Conservation (phyloP, 1,140 invertebrate species). For the Limonius californicus region DNA sequence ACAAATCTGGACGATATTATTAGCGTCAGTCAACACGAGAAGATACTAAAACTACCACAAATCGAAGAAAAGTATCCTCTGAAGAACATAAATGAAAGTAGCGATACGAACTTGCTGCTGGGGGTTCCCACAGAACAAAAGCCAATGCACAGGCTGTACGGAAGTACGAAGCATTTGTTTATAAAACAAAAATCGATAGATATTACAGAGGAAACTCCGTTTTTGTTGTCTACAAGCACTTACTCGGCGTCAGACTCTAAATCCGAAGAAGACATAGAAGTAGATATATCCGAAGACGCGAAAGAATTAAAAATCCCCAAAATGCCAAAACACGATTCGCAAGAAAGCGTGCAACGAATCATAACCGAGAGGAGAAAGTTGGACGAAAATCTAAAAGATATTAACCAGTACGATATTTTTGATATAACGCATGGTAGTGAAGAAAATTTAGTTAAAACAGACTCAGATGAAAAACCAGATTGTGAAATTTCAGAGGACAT, state of each 20-base stretch:
- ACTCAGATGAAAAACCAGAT: constrained; percentile 20
- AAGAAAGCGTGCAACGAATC: constrained; percentile 45
- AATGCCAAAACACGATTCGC: constrained; percentile 40
- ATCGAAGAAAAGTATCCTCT: constrained; percentile 25
- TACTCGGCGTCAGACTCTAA: background rate
- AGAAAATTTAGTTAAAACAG: constrained; percentile 33
- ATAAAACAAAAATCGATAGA: constrained; percentile 42
- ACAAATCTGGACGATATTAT: constrained; percentile 37
- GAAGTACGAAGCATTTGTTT: constrained; percentile 47
- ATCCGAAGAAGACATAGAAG: constrained; percentile 15
- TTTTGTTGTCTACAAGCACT: constrained; percentile 26
- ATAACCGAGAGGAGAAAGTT: constrained; percentile 42
- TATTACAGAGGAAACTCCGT: constrained; percentile 41
- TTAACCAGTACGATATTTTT: constrained; percentile 43
- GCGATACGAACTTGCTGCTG: constrained; percentile 27
- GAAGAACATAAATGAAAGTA: constrained; percentile 31
- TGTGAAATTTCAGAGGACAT: constrained; percentile 4
- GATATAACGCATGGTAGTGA: constrained; percentile 38
- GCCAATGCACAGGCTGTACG: constrained; percentile 43
- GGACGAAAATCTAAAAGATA: constrained; percentile 42
- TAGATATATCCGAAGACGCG: constrained; percentile 3
- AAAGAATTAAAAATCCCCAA: constrained; percentile 23
- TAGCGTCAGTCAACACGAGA: constrained; percentile 8
- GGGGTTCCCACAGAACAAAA: constrained; percentile 37
- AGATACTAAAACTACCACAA: constrained; percentile 8